Evolutionary conservation across 2,797 vertebrate species (phyloP).

Genomic region (Miichthys miiuy): DNA sequence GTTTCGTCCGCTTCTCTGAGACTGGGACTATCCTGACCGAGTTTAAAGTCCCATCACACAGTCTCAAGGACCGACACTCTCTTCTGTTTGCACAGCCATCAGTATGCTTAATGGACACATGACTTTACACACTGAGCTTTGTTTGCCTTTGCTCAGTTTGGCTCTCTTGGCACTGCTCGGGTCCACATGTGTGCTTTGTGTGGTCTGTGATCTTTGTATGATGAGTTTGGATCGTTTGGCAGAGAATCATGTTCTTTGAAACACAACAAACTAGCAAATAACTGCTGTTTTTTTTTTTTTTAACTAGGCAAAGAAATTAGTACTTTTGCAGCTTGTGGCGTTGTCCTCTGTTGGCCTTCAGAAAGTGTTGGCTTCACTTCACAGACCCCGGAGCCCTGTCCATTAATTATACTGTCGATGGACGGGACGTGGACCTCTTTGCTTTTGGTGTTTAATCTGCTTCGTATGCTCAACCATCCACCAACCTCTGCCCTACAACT

Average conservation of each 20-base stretch:
- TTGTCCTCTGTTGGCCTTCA: no score
- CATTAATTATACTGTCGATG: no score
- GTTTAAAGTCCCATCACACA: neutral
- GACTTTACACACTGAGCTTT: neutral
- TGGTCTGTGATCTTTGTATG: neutral
- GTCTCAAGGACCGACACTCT: neutral
- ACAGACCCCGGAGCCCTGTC: no score
- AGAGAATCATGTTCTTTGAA: neutral
- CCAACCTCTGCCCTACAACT: neutral
- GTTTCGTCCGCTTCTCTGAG: neutral
- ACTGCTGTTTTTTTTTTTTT: no score
- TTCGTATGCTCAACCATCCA: neutral
- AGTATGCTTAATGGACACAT: neutral
- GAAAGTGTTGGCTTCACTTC: no score
- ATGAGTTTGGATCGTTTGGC: neutral
- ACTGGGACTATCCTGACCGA: neutral
- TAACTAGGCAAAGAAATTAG: no score
- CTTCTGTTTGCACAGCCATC: constrained; percentile 7
- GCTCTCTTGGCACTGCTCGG: neutral
- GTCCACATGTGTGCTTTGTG: neutral
- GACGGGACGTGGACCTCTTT: neutral
- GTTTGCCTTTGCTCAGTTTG: neutral
- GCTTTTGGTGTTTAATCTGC: no score
- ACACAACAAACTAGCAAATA: no score
- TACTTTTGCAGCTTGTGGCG: no score